Conservation (phyloP, 2,888 invertebrate genomes). For the Chaitophorus viminalis region DNA sequence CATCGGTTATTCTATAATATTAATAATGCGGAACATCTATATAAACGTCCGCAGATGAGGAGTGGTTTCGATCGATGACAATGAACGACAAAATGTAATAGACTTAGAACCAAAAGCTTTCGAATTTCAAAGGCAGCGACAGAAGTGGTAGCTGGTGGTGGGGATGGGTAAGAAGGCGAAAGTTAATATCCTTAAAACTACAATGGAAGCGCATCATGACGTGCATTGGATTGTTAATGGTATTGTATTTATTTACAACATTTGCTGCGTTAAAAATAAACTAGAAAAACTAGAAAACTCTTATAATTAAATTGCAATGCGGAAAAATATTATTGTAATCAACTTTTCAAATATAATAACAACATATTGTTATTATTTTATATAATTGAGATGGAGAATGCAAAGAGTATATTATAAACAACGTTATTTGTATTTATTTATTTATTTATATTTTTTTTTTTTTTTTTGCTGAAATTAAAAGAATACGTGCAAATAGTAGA, state of each 20-base stretch:
- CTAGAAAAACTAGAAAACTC: constrained; percentile 15
- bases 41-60: not conserved
- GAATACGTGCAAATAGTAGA: no score
- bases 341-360: not conserved
- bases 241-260: constrained; percentile 27
- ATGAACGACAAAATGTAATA: constrained; percentile 16
- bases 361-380: not conserved
- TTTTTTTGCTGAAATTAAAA: no score
- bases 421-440: no score
- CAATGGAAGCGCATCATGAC: constrained; percentile 20
- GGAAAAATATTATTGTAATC: constrained; percentile 11
- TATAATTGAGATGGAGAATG: not conserved
- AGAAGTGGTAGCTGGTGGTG: not conserved
- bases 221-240: constrained; percentile 29
- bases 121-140: constrained; percentile 17
- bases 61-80: not conserved
- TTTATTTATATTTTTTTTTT: no score
- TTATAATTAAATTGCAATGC: not conserved
- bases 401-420: no score
- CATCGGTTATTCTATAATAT: not conserved
- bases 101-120: constrained; percentile 44
- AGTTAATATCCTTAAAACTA: constrained; percentile 32
- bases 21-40: not conserved
- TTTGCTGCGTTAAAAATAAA: constrained; percentile 12
- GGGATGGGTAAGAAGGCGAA: not conserved